Conservation (phyloP, 2,888 invertebrate genomes). For the Acleris sparsana region DNA sequence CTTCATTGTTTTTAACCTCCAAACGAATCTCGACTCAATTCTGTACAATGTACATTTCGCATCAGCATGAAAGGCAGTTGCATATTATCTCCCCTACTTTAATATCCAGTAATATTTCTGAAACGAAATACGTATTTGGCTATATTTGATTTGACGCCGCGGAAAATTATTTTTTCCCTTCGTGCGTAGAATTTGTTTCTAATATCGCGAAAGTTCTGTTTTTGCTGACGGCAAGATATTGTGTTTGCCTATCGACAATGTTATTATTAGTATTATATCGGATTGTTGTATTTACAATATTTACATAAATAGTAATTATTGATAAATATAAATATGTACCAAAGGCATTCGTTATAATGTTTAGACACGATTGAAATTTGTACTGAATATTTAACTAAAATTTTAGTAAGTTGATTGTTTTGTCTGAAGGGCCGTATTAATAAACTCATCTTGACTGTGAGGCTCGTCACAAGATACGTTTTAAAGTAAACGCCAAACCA, state of each 20-base stretch:
- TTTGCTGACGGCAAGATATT: constrained; percentile 8
- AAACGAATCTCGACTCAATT: background rate
- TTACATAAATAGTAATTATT: background rate
- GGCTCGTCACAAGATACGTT: no score
- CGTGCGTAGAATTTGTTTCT: constrained; percentile 28
- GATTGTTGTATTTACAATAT: background rate
- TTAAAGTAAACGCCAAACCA: no score
- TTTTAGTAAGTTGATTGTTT: no score
- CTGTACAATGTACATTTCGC: background rate
- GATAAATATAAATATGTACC: no score
- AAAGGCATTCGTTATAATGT: no score
- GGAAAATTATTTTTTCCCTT: constrained; percentile 22
- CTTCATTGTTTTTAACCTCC: background rate
- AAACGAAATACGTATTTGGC: constrained; percentile 8
- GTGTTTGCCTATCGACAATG: constrained; percentile 3
- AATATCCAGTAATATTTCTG: constrained; percentile 19
- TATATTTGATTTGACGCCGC: constrained; percentile 31
- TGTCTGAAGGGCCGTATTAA: no score
- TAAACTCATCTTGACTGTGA: no score
- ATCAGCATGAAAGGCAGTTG: background rate
- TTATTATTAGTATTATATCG: constrained; percentile 4
- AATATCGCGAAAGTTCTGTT: constrained; percentile 22
- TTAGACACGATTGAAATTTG: no score
- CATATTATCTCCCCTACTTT: constrained; percentile 17
- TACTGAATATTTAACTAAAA: no score